Evolutionary conservation across 1,140 invertebrate species (phyloP), one percentile per base, ranked within the genome.

Genomic region (Globodera ellingtonae): DNA sequence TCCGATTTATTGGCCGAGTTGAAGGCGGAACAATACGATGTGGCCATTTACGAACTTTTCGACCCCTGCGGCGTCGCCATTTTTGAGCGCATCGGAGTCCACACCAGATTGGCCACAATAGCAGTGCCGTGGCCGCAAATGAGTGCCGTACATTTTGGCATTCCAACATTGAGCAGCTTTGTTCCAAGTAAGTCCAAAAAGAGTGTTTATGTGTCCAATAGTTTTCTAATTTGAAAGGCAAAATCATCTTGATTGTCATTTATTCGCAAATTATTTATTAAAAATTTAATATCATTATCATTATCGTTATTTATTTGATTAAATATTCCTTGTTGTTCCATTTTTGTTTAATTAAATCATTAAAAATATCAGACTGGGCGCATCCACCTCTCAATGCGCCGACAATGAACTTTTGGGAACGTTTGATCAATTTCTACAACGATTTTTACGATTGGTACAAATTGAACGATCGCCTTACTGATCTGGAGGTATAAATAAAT

Each of bases 361-460:
- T 52, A 18, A 13, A 77, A 52, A 18, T 74, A 18, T 21, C 13
- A 77, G 75, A 69, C n/a, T 47, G 35, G 73, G 48, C 44, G 9
- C 4, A 46, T 48, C 35, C 73, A 1, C 6, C 73, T 3, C 44
- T 75, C 35, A 79, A 79, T 50, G 21, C 48, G 5, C 18, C 35
- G 52, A 70, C 9, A 18, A 83, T 81, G 48, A 18, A 46, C 52
- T 75, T 72, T 76, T 48, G 46, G 10, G 35, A 82, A 13, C n/a
- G 79, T 21, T 59, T 82, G 24, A 47, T 59, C 48, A 81, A 81
- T 56, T 81, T 82, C 72, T 52, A 62, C 56, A 72, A 80, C 24
- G 59, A 80, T 24, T 56, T 80, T 24, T 79, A 78, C 44, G 79
- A 66, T 50, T 81, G 52, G 80, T 70, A 52, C 21, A 82, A 52